phyloP scores from a whole-genome alignment of 2,888 invertebrate genomes.

The Stenichneumon culpator region DNA sequence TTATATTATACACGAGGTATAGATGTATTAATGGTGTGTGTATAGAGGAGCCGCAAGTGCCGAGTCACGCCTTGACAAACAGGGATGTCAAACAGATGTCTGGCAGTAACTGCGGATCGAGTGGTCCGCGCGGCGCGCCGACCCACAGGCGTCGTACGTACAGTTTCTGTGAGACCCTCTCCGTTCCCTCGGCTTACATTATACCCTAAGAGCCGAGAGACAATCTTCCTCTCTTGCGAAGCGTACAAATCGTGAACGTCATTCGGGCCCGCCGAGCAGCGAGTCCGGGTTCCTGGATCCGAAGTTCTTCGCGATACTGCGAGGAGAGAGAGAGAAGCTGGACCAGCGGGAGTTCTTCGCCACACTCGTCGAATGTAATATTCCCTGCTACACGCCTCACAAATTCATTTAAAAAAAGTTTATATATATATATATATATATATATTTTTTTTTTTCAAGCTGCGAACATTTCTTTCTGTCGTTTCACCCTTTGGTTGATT shows the following conservation, averaged over 20 bases:
- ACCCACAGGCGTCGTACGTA: constrained; percentile 48
- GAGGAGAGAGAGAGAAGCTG: background rate
- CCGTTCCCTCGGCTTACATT: background rate
- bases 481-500: background rate
- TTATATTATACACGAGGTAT: constrained; percentile 45
- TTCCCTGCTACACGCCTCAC: no score
- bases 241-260: constrained; percentile 57
- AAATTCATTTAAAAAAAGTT: no score
- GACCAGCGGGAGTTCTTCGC: constrained; percentile 13
- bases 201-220: constrained; percentile 31
- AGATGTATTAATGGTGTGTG: constrained; percentile 53
- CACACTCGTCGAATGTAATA: background rate
- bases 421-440: no score
- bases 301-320: background rate
- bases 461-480: background rate
- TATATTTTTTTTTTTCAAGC: background rate
- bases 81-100: constrained; percentile 85
- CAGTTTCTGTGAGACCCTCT: constrained; percentile 50
- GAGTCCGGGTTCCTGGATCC: constrained; percentile 43
- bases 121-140: constrained; percentile 21
- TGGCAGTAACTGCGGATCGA: constrained; percentile 41
- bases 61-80: constrained; percentile 85
- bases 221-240: constrained; percentile 54
- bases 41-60: constrained; percentile 81
- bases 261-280: constrained; percentile 40